Evolutionary conservation across 2,888 invertebrate genomes (phyloP), one percentile per base, ranked within the genome.

Genomic region (Trilocha varians): DNA sequence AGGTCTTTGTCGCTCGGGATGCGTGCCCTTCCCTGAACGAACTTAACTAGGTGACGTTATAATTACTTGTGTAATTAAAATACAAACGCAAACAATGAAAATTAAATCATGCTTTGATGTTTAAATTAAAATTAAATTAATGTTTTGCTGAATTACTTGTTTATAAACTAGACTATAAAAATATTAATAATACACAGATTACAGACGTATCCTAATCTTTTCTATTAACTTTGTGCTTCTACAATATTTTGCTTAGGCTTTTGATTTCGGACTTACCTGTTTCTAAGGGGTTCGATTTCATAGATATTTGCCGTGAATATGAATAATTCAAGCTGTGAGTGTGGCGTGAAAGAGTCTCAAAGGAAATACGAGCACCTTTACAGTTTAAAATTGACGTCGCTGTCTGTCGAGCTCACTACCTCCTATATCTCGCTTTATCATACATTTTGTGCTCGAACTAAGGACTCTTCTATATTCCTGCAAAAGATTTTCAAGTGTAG

Each of bases 291-390:
- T 66, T 70, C 65, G 63, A 70, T 70, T 71, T 70, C 66, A 69
- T 70, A 72, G 73, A 71, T 71, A 76, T 75, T 72, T 73, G 65
- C 66, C 57, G 62, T 60, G 60, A 62, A 55, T 65, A 80, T 80
- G 78, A 80, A 79, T 80, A 75, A 82, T 79, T 78, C 78, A 79
- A 60, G 61, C 57, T 45, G 45, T 66, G 65, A 68, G 68, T 65
- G 70, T 65, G 68, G 71, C 63, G 70, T 61, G 70, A 75, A 74
- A 76, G 62, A 74, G 70, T 67, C 73, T 76, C 78, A 78, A 80
- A 79, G 78, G 76, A 65, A 76, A 73, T 72, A 69, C 70, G 67
- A 65, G 64, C 65, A 63, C 60, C 71, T 71, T 70, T 71, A 67
- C 62, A 69, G 69, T 72, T 73, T 71, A 70, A 75, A 77, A 77